Percentiles rank a stretch among this genome's conserved stretches.
Evolutionary conservation across 1,140 invertebrate species (phyloP).

Genomic region (Panonychus citri): DNA sequence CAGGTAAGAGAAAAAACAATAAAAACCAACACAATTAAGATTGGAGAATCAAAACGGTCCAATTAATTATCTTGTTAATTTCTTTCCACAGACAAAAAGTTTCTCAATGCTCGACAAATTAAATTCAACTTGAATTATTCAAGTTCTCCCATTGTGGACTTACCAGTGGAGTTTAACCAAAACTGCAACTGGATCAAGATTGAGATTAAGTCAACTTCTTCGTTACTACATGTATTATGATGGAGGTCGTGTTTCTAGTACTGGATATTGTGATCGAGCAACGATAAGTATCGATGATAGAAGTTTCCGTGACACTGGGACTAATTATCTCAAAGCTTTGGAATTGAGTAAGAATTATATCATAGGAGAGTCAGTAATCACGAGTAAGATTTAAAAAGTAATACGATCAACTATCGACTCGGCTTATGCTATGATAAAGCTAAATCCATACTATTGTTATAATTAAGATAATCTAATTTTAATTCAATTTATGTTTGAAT

Average conservation of each 20-base stretch:
- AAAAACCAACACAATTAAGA: too few species aligned
- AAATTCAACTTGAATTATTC: too few species aligned
- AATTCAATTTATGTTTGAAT: too few species aligned
- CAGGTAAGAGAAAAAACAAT: too few species aligned
- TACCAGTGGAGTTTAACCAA: not conserved
- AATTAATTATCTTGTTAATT: too few species aligned
- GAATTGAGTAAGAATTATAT: not conserved
- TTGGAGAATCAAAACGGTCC: too few species aligned
- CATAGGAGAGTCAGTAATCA: not conserved
- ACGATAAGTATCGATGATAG: not conserved
- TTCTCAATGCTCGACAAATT: too few species aligned
- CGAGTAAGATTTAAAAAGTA: not conserved
- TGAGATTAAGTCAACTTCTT: slow-evolving; percentile 8
- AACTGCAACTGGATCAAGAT: not conserved
- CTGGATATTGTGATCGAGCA: not conserved
- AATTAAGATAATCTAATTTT: too few species aligned
- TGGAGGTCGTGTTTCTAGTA: not conserved
- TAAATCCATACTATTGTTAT: not conserved
- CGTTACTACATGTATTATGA: not conserved
- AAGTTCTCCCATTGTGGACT: too few species aligned
- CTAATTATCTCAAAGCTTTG: not conserved
- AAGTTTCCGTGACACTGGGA: not conserved
- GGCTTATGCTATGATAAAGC: not conserved
- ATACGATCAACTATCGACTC: not conserved
- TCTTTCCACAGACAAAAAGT: too few species aligned